These are phyloP conservation scores for Nibea coibor DNA, from an alignment of 2,113 vertebrate species.

Conservation along the genomic window DNA sequence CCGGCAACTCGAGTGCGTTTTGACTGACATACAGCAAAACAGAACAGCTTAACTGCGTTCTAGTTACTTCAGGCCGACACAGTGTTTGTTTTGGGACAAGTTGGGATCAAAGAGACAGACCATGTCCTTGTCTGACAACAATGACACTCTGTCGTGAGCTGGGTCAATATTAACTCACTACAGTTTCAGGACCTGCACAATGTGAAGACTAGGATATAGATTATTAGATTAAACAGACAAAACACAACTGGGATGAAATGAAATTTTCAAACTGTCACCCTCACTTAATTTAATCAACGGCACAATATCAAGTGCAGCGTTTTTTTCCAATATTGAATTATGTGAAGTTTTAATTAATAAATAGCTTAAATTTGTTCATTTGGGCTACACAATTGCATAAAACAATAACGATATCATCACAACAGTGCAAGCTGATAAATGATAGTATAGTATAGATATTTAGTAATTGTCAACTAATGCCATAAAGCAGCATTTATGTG, in stretches of 20 bases:
- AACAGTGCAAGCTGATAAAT: neutral
- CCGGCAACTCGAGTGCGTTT: constrained; percentile 30
- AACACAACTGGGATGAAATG: neutral
- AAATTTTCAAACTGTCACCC: neutral
- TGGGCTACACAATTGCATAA: neutral
- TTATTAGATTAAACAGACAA: constrained; percentile 1
- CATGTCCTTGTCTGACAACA: constrained; percentile 64
- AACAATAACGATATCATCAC: neutral
- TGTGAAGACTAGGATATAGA: constrained; percentile 49
- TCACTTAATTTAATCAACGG: neutral
- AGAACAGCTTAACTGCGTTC: constrained; percentile 45
- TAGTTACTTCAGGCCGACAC: constrained; percentile 49
- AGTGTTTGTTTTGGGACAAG: constrained; percentile 74
- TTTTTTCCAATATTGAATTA: neutral
- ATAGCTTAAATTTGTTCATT: neutral
- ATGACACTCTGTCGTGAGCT: constrained; percentile 49
- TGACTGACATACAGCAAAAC: constrained; percentile 23
- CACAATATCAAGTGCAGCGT: neutral
- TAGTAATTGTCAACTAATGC: too few relatives aligned
- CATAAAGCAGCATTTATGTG: neutral
- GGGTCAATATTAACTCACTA: constrained; percentile 81
- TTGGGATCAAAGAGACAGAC: constrained; percentile 67
- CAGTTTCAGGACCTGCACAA: constrained; percentile 72
- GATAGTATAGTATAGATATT: too few relatives aligned
- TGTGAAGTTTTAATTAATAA: neutral